Conservation (phyloP, 2,113 vertebrate genomes). For the Corydoras sp. region DNA sequence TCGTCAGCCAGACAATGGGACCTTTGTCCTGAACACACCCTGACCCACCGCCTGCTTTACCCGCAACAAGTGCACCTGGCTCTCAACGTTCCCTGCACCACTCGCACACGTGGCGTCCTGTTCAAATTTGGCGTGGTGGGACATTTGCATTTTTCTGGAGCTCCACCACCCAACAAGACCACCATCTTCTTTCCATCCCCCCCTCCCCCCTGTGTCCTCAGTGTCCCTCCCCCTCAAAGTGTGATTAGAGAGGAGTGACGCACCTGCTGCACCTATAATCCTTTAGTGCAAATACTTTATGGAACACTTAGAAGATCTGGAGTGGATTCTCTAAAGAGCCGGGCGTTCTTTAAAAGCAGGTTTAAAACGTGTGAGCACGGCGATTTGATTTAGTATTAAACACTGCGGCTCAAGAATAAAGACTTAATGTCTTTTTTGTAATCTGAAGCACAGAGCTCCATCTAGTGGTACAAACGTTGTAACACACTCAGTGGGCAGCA, state of each 20-base stretch:
- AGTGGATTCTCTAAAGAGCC: too few species aligned
- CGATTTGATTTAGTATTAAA: too few species aligned
- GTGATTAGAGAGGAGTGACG: too few species aligned
- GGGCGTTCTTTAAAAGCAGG: too few species aligned
- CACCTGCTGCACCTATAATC: too few species aligned
- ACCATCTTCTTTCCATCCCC: background rate
- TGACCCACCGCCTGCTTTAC: constrained; percentile 1
- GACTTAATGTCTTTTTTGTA: background rate
- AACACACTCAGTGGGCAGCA: background rate
- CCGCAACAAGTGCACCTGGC: background rate
- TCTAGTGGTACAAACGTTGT: constrained; percentile 25
- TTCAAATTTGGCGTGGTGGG: constrained; percentile 13
- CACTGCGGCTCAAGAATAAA: too few species aligned
- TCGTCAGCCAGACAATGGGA: background rate
- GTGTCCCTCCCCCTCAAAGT: too few species aligned
- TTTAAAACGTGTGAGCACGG: too few species aligned
- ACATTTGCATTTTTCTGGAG: constrained; percentile 9
- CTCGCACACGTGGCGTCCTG: background rate
- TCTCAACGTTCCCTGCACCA: background rate
- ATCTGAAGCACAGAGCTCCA: constrained; percentile 4
- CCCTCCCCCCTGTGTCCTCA: too few species aligned
- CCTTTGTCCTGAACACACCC: constrained; percentile 12
- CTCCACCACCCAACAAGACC: background rate
- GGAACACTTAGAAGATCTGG: too few species aligned
- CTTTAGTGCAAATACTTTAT: too few species aligned